These are phyloP conservation scores for Grallaria varia DNA, from an alignment of 2,113 vertebrate genomes.

Conservation along the genomic window DNA sequence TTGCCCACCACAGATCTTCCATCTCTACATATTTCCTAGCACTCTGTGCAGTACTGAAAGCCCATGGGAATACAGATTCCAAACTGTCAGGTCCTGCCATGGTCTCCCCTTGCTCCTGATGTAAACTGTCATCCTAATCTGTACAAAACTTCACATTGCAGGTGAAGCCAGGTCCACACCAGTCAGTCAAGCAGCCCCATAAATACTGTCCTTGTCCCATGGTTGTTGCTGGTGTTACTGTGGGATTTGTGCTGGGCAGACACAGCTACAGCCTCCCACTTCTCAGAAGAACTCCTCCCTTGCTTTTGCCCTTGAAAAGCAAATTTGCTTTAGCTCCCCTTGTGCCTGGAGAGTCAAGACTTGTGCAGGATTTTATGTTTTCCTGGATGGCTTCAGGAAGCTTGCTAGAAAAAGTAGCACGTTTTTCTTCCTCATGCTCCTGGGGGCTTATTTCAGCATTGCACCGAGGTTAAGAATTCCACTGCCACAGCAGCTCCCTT, in stretches of 20 bases:
- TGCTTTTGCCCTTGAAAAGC: neutral
- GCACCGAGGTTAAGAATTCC: neutral
- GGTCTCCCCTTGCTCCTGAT: neutral
- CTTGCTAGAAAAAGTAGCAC: neutral
- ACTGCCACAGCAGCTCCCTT: neutral
- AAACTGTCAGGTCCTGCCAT: neutral
- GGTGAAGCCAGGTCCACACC: neutral
- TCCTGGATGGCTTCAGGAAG: neutral
- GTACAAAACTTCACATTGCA: fast-evolving
- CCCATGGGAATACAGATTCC: neutral
- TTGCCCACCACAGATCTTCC: neutral
- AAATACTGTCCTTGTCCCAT: neutral
- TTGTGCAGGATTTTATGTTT: neutral
- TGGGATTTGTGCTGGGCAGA: fast-evolving
- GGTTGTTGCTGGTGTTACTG: neutral
- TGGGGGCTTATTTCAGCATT: neutral
- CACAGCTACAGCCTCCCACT: neutral
- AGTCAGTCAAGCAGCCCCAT: neutral
- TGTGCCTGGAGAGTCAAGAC: neutral
- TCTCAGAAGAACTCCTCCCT: neutral
- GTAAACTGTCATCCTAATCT: neutral
- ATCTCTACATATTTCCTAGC: neutral
- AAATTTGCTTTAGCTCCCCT: neutral
- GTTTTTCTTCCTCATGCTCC: neutral
- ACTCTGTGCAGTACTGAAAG: neutral